Evolutionary conservation across 2,888 invertebrate genomes (phyloP).

Genomic region (Lagria hirta): DNA sequence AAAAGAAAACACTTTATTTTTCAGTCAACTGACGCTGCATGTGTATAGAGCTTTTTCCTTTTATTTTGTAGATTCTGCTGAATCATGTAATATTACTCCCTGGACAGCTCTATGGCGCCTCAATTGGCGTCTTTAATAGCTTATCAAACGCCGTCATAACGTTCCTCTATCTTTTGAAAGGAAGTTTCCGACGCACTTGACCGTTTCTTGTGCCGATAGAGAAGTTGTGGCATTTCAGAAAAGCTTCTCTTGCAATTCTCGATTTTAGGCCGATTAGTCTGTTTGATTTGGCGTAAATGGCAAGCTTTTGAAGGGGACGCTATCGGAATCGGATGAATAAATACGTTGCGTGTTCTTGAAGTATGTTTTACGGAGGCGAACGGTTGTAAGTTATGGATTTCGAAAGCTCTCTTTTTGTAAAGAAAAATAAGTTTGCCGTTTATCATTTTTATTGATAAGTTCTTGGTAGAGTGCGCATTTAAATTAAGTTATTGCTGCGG

Average conservation of each 20-base stretch:
- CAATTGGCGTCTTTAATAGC: slow-evolving; percentile 13
- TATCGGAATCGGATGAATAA: slow-evolving; percentile 12
- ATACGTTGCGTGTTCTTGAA: slow-evolving; percentile 28
- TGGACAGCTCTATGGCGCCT: slow-evolving; percentile 4
- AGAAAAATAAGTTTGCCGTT: slow-evolving; percentile 33
- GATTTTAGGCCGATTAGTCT: slow-evolving; percentile 39
- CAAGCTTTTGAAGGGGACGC: slow-evolving; percentile 16
- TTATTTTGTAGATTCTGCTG: neutral
- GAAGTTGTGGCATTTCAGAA: slow-evolving; percentile 22
- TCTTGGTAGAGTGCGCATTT: neutral
- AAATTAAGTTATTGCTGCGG: neutral
- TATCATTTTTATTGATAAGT: slow-evolving; percentile 32
- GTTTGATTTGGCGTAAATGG: slow-evolving; percentile 40
- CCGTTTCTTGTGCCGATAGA: slow-evolving; percentile 22
- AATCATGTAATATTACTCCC: slow-evolving; percentile 10
- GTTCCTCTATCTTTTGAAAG: slow-evolving; percentile 21
- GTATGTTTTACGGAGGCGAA: slow-evolving; percentile 28
- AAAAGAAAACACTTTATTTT: too few relatives aligned
- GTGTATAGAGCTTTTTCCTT: too few relatives aligned
- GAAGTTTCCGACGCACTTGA: slow-evolving; percentile 19
- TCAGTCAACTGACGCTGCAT: too few relatives aligned
- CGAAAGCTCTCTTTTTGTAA: slow-evolving; percentile 28
- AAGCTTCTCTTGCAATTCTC: slow-evolving; percentile 26
- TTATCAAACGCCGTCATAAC: slow-evolving; percentile 20
- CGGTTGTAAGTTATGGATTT: slow-evolving; percentile 33